A percentile compares a stretch with the other conserved stretches of the same genome.
Evolutionary conservation across 2,888 invertebrate genomes (phyloP).

Genomic region (Lepidonotus clava): DNA sequence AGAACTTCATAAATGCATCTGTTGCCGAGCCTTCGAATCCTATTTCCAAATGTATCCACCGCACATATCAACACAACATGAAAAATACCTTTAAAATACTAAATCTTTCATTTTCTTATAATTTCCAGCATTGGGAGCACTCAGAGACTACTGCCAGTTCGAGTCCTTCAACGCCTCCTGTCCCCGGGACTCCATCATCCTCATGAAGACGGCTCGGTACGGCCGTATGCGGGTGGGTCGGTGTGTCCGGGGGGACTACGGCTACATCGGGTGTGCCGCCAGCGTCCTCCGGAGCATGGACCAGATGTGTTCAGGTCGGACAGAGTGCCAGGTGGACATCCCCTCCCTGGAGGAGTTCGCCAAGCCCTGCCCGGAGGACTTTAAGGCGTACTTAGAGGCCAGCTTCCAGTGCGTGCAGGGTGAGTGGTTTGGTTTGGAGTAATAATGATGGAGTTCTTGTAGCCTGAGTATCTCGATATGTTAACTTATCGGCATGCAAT

Average conservation of each 20-base stretch:
- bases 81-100: no score
- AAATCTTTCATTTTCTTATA: no score
- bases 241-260: conserved; percentile 51
- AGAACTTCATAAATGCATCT: no score
- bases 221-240: conserved; percentile 49
- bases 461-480: no score
- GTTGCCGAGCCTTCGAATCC: no score
- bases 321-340: conserved; percentile 12
- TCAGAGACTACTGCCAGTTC: conserved; percentile 55
- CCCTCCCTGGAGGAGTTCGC: conserved; percentile 38
- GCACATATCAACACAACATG: no score
- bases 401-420: conserved; percentile 50
- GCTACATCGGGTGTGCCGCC: conserved; percentile 32
- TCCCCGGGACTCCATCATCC: conserved; percentile 39
- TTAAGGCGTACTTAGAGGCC: conserved; percentile 52
- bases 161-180: conserved; percentile 53
- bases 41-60: no score
- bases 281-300: conserved; percentile 39
- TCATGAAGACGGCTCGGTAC: conserved; percentile 38
- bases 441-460: no score
- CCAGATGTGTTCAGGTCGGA: conserved; percentile 33
- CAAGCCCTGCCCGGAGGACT: conserved; percentile 55
- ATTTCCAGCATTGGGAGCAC: conserved; percentile 4
- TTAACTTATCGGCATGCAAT: no score
- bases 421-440: conserved; percentile 38